Base-by-base conservation (phyloP, 2,113 vertebrate genomes). In the Erinaceus europaeus region DNA sequence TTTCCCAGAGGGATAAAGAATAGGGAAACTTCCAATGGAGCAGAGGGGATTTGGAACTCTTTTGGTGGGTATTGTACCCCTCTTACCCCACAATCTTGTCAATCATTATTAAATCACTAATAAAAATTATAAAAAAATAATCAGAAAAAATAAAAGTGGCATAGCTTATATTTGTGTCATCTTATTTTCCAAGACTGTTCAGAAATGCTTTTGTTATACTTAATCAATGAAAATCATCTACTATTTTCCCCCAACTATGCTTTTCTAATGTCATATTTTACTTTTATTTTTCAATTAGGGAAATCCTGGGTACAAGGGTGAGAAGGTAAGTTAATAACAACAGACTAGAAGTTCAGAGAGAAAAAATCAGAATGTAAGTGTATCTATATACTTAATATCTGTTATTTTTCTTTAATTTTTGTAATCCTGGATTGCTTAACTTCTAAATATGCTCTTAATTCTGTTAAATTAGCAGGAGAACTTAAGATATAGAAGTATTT, bases 281-380 rank as follows among this genome's bases (percentile, higher is more conserved):
- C 38, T 67, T 67, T 87, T 82, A 71, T 77, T 75, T 1, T 68
- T 46, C 12, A 94, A 94, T 74, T 93, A 98, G 98, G 98, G 98
- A 64, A 83, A 55, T 91, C 92, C 97, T 82, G 98, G 98, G 21
- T 98, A 97, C 90, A 98, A 98, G 71, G 98, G 98, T 84, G 97
- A 97, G 75, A 98, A 98, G 98, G 98, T 98, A 94, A 96, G 96
- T 78, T 92, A 74, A 21, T 87, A 73, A 42, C 8, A 61, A 53
- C 64, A 65, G 6, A 65, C 27, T 86, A 77, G 62, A 73, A 65
- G 88, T 94, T 52, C 72, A 93, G 83, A 88, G 94, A 84, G 74
- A 89, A 80, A 76, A 89, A 82, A 86, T 32, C 17, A 80, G 75
- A 83, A 48, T 3, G 67, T 77, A 77, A 83, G 7, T 44, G 2